Evolutionary conservation across 2,888 invertebrate genomes (phyloP), one percentile per base, ranked within the genome.

Genomic region (Apomyelois bistriatella): DNA sequence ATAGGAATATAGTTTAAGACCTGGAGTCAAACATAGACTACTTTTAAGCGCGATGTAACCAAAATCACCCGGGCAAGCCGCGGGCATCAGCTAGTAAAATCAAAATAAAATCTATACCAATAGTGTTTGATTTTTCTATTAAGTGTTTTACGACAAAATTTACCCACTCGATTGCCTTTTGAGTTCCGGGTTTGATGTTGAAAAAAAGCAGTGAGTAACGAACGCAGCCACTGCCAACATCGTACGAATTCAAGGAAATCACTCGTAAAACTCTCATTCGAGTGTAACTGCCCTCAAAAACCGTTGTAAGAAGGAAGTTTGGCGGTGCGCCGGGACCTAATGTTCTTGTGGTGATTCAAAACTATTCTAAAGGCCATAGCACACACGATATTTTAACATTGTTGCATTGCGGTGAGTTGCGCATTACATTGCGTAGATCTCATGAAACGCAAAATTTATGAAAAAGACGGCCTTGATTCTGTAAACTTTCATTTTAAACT

Each of bases 251-350:
- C 69, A 63, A 69, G 64, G 67, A 76, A 82, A 74, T 76, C 75
- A 74, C 69, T 75, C 76, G 74, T 76, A 73, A 75, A 78, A 77
- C 70, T 79, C 72, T 72, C 69, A 72, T 74, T 76, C 68, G 66
- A 68, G 70, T 70, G 68, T 72, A 77, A 75, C 76, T 74, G 67
- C 74, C 70, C 68, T 72, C 69, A 70, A 77, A 79, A 76, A 74
- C 69, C 67, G 72, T 69, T 67, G 73, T 71, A 69, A 70, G 68
- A 68, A 70, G 68, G 72, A 80, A 79, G 75, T 82, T 79, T 69
- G 68, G 66, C 65, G 66, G 65, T 62, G 69, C 67, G 70, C 70
- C 70, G 52, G 58, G 48, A 62, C 58, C 62, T 40, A 50, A 38
- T 40, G 49, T 40, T 40, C 40, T 40, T 13, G 40, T 9, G 28